Percentiles rank a stretch among this genome's conserved stretches.
Conservation (phyloP, 2,888 invertebrate genomes). For the Sacculina carcini region DNA sequence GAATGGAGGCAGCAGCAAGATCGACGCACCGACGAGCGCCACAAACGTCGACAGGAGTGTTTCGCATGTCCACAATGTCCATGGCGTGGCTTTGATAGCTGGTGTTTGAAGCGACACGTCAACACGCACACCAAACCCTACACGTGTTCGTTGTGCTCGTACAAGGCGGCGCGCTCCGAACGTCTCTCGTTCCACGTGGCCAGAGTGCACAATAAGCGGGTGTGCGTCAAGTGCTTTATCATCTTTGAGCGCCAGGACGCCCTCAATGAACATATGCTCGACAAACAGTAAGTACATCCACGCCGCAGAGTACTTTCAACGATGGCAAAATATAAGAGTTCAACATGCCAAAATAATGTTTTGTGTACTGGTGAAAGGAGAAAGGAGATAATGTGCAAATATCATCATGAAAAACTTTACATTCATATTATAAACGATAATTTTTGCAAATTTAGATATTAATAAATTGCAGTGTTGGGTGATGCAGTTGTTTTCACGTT, state of each 20-base stretch:
- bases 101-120: conserved; percentile 72
- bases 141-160: conserved; percentile 67
- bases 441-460: no score
- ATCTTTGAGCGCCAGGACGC: conserved; percentile 49
- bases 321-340: no score
- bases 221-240: conserved; percentile 65
- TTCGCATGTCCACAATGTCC: conserved; percentile 70
- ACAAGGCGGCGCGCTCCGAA: conserved; percentile 75
- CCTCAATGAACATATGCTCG: neutral
- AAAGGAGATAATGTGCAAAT: no score
- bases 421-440: no score
- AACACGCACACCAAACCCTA: conserved; percentile 81
- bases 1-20: conserved; percentile 18
- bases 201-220: conserved; percentile 71
- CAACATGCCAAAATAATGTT: no score
- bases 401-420: no score
- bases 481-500: no score
- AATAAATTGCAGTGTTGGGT: no score
- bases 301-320: no score
- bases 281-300: neutral
- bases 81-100: conserved; percentile 78
- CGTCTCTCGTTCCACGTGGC: conserved; percentile 64
- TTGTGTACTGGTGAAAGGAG: no score
- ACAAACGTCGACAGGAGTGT: conserved; percentile 28
- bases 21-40: conserved; percentile 9